Base-by-base conservation (phyloP, 1,140 invertebrate species). In the Orussus abietinus region DNA sequence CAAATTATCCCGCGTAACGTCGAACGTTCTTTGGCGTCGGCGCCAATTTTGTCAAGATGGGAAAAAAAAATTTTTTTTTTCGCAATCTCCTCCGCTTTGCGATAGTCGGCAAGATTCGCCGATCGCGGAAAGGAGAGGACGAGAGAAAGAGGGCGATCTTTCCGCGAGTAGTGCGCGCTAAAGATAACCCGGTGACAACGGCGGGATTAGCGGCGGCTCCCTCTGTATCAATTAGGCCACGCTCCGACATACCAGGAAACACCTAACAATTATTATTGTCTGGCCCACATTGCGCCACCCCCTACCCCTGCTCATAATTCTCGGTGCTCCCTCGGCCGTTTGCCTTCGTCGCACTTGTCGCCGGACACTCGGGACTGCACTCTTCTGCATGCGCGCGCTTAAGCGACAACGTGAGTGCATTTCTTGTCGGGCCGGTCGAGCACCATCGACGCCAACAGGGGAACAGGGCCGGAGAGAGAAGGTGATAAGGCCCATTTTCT, bases 251-350 rank as follows among this genome's bases (percentile, higher is more conserved):
- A 63, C 59, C 59, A 62, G 61, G 59, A 62, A 64, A 62, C 37
- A 53, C 49, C 42, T 34, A 59, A 62, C 57, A 58, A 60, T 62
- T 62, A 64, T 64, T 59, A 34, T 54, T 47, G 53, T 60, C 59
- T 64, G 61, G 57, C 57, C 61, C 55, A 64, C 49, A 62, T 63
- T 57, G 19, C 45, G 22, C 44, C 32, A 28, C 43, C 18, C 14
- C 30, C n/a, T n/a, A n/a, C n/a, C 18, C 10, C 30, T 6, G 15
- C 17, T 5, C 11, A 18, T 15, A 9, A 25, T 30, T 39, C 43
- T 42, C 44, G n/a, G 33, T 45, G 46, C 44, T n/a, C n/a, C 29
- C 28, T 39, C 41, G 42, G 42, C 44, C 51, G 52, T 53, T 57
- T 58, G 47, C 34, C 45, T 57, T 57, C 49, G 49, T 58, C 52